Evolutionary conservation across 2,888 invertebrate genomes (phyloP), one percentile per base, ranked within the genome.

Genomic region (Pseudeuparius sepicola): DNA sequence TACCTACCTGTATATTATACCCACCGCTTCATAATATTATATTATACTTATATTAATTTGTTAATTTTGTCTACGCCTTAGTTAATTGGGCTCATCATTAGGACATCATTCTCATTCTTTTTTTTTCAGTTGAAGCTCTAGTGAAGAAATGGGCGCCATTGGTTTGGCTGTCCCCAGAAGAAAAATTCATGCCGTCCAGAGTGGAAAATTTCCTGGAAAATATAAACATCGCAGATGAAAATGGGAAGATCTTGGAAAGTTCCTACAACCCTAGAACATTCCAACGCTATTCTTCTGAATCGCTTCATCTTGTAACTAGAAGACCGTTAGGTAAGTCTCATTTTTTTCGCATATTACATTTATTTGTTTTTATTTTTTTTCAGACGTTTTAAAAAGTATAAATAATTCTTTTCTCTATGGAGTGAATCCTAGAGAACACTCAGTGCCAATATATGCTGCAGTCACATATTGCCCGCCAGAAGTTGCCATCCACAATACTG

Each of bases 161-260:
- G 28, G 68, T 78, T 14, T 76, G 75, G 74, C 59, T 78, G 31
- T 73, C 75, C 31, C 75, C 75, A 2, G 68, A 69, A 36, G 78
- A 78, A 58, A 65, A 65, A 54, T 78, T 70, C 53, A 61, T 74
- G 59, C 78, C 78, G 1, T 59, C 69, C 34, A 68, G 68, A 34
- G 75, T 75, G 2, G 68, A 71, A 28, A 68, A 72, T 42, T 78
- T 77, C 55, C 57, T 78, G 31, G 59, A 66, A 37, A 64, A 76
- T 54, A 70, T 75, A 6, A 40, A 54, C 34, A 46, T 58, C n/a
- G 53, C 50, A 10, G 51, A 56, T 31, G 50, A 48, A 39, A 42
- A 52, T 39, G 59, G 56, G 7, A 46, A 44, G 28, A 27, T 36
- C 1, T 28, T 50, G 13, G 31, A 40, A 15, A 35, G 28, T 13